phyloP scores from a whole-genome alignment of 2,888 invertebrate genomes.

The Chironomus tentans region DNA sequence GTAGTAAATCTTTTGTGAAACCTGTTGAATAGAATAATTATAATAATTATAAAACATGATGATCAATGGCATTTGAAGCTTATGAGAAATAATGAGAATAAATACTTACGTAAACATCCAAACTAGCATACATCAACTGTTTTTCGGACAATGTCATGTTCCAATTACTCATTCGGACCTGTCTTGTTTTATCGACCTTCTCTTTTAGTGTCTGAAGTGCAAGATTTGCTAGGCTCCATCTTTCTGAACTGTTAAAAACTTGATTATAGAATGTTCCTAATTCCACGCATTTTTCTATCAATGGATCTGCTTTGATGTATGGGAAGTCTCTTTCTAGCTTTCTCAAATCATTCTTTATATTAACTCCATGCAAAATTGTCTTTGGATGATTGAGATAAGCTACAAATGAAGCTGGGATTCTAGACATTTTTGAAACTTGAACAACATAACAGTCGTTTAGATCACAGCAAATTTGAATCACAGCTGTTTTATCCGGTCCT shows the following conservation, averaged over 20 bases:
- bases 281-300: conserved; percentile 52
- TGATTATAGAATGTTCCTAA: conserved; percentile 49
- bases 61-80: background rate
- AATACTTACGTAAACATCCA: conserved; percentile 54
- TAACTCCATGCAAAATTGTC: conserved; percentile 52
- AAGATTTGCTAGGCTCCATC: conserved; percentile 54
- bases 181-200: conserved; percentile 47
- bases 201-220: conserved; percentile 47
- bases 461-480: conserved; percentile 53
- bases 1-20: background rate
- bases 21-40: background rate
- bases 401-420: conserved; percentile 48
- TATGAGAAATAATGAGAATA: background rate
- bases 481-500: conserved; percentile 50
- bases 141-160: conserved; percentile 47
- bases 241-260: conserved; percentile 43
- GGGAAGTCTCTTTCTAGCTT: conserved; percentile 53
- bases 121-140: conserved; percentile 53
- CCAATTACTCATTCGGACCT: conserved; percentile 53
- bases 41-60: too few relatives aligned
- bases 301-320: conserved; percentile 45
- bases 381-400: conserved; percentile 49
- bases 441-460: conserved; percentile 48
- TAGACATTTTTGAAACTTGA: conserved; percentile 47
- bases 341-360: conserved; percentile 54